These are phyloP conservation scores for Drosophila truncata DNA, from an alignment of 1,140 invertebrate genomes.

Conservation along the genomic window DNA sequence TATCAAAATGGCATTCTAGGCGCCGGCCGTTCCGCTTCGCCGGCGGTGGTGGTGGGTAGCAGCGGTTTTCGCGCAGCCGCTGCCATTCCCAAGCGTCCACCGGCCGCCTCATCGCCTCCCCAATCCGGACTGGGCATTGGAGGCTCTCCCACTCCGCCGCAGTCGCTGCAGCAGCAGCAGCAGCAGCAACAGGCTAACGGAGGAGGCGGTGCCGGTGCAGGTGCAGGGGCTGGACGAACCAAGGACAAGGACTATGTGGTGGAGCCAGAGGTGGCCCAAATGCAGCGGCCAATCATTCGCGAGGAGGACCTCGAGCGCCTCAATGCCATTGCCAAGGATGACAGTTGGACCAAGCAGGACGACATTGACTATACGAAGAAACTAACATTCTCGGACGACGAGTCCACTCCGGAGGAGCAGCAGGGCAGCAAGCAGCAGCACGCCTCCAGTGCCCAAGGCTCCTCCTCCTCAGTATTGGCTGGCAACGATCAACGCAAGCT, in stretches of 20 bases:
- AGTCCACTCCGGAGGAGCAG: slow-evolving; percentile 87
- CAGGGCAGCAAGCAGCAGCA: slow-evolving; percentile 49
- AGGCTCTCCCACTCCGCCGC: slow-evolving; percentile 54
- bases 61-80: slow-evolving; percentile 66
- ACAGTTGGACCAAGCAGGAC: slow-evolving; percentile 95
- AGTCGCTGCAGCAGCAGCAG: slow-evolving; percentile 49
- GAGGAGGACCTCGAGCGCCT: slow-evolving; percentile 96
- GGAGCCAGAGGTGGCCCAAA: slow-evolving; percentile 85
- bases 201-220: slow-evolving; percentile 62
- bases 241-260: slow-evolving; percentile 80
- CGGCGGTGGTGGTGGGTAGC: slow-evolving; percentile 75
- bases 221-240: slow-evolving; percentile 27
- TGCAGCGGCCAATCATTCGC: slow-evolving; percentile 93
- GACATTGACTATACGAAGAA: slow-evolving; percentile 98
- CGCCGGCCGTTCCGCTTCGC: slow-evolving; percentile 78
- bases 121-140: slow-evolving; percentile 36
- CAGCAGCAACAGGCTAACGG: slow-evolving; percentile 62
- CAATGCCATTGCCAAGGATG: slow-evolving; percentile 95
- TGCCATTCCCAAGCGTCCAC: slow-evolving; percentile 74
- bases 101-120: slow-evolving; percentile 44
- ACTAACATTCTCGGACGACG: slow-evolving; percentile 97
- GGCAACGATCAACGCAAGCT: slow-evolving; percentile 59
- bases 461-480: slow-evolving; percentile 49
- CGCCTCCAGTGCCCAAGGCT: slow-evolving; percentile 9
- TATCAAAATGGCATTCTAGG: slow-evolving; percentile 84